Base-by-base conservation (phyloP, 2,888 invertebrate genomes). In the Acanthosepion lycidas region DNA sequence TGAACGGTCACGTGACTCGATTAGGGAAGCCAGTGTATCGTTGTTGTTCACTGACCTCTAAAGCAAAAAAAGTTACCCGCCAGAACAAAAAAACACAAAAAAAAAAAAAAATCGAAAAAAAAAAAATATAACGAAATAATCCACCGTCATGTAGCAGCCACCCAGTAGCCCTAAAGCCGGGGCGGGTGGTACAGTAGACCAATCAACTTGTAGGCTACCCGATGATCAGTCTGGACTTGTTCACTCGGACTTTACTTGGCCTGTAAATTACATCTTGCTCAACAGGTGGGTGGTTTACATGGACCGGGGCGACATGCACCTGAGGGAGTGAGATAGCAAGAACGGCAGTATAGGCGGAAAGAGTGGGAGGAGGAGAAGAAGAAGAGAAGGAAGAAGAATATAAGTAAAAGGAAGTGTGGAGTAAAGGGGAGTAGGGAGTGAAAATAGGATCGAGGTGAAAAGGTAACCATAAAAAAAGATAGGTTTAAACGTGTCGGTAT, bases 261-360 rank as follows among this genome's bases (percentile, higher is more conserved):
- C 78, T 78, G n/a, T 78, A 78, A 78, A 78, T 78, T 15, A 78
- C 28, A 18, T n/a, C 9, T n/a, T 9, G 78, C 78, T 78, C n/a
- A 78, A 78, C 78, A 78, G 78, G 78, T 78, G n/a, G 78, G 78
- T 78, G n/a, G n/a, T 78, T 78, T 78, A 78, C 15, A 78, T n/a
- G 12, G 8, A 78, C n/a, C n/a, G 12, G n/a, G n/a, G 78, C 3
- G 1, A 8, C n/a, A n/a, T n/a, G n/a, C 78, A n/a, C 78, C 8
- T n/a, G n/a, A 78, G 12, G 12, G 33, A 33, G 33, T 33, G 33
- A 33, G 33, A 33, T 33, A 33, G 33, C 33, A 33, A 33, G 33
- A 33, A 33, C 33, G 33, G 33, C 33, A 33, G 33, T 33, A 33
- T 33, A 33, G 33, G 33, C 0, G 33, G 1, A 33, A 33, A 33